Percentiles rank a stretch among this genome's conserved stretches.
Conservation (phyloP, 2,797 vertebrate species). For the Rachycentron canadum region DNA sequence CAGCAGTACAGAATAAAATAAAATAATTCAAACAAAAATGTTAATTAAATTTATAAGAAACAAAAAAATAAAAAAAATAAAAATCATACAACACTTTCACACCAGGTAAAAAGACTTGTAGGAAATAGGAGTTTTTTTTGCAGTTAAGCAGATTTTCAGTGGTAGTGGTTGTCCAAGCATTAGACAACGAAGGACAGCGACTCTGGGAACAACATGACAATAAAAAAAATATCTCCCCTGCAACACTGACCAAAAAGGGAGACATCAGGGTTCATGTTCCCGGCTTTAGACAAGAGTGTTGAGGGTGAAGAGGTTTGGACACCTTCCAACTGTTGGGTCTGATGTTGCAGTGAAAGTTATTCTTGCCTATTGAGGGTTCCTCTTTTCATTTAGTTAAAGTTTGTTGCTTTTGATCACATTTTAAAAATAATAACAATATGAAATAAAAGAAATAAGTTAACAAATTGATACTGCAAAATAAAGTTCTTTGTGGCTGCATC, state of each 20-base stretch:
- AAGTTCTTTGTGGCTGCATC: not conserved
- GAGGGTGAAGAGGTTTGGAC: not conserved
- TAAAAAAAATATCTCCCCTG: not conserved
- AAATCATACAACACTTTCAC: conserved; percentile 18
- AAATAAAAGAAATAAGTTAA: conserved; percentile 11
- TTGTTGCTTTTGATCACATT: not conserved
- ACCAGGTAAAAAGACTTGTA: conserved; percentile 8
- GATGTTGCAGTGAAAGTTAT: not conserved
- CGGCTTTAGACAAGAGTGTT: not conserved
- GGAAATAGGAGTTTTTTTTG: conserved; percentile 15
- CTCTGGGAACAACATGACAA: conserved; percentile 21
- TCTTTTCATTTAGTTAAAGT: not conserved
- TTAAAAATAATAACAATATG: not conserved
- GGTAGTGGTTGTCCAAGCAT: not conserved
- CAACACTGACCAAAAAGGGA: not conserved
- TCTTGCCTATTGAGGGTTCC: not conserved
- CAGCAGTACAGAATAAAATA: conserved; percentile 45
- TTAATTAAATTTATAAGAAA: conserved; percentile 38
- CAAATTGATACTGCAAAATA: not conserved
- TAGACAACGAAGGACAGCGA: conserved; percentile 22
- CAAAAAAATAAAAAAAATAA: too few relatives aligned
- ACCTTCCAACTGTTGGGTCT: not conserved
- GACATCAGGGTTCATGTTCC: not conserved
- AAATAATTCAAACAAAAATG: conserved; percentile 32
- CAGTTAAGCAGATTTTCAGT: conserved; percentile 12